Base-by-base conservation (phyloP, 1,140 invertebrate genomes). In the Lutraria rhynchaena region DNA sequence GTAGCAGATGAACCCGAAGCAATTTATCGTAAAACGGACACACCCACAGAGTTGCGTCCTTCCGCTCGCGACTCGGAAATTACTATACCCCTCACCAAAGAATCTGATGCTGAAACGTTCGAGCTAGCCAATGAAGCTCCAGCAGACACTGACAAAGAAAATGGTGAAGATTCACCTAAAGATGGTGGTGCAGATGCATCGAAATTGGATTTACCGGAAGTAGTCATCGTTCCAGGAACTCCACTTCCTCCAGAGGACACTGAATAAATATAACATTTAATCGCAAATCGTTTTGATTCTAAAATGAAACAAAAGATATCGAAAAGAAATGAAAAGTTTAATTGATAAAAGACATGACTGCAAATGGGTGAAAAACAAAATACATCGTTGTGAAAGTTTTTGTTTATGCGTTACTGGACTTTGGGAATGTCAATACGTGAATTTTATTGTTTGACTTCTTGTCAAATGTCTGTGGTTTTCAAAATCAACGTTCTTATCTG, bases 11-110 rank as follows among this genome's bases (percentile, higher is more conserved):
- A 80, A 69, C 76, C 76, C n/a, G 65, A 69, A 67, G 76, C 76
- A 31, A 35, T 60, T 24, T 80, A 80, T 61, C 63, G 76, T 49
- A 69, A 70, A 60, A 80, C 76, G 41, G 76, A 80, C 76, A 80
- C 63, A 29, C 17, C 49, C 29, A 19, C 61, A 41, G 65, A 24
- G n/a, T 22, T n/a, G 22, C 46, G 58, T 49, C 19, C 17, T 11
- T 46, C 51, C 19, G 11, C 53, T 5, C 22, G 46, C 33, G 76
- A 70, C 29, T 49, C 65, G 0, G 76, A 80, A 22, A 31, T 27
- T 33, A 49, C 63, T 33, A 35, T 49, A 33, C 76, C 76, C 5
- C 65, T 80, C n/a, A 70, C 63, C 17, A 70, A 70, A 49, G 76
- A 80, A 24, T 24, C 63, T 5, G 76, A 80, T 19, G 63, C 29